Base-by-base conservation (phyloP, 1,140 invertebrate species). In the Drosophila lacertosa region DNA sequence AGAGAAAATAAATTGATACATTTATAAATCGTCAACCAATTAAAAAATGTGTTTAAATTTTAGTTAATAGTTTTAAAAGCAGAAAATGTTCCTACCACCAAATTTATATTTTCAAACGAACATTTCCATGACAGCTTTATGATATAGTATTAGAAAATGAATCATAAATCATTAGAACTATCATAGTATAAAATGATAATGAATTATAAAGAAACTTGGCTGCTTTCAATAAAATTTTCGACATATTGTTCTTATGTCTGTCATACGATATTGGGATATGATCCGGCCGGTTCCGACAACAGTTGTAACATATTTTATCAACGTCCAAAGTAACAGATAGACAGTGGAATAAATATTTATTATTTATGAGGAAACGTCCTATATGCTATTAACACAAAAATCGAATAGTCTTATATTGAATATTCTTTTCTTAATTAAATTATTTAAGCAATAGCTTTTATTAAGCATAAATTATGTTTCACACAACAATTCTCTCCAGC, bases 401-500 rank as follows among this genome's bases (percentile, higher is more conserved):
- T n/a, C 11, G 11, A 33, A 33, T 4, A 35, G 3, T 3, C 3
- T n/a, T 33, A n/a, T 4, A 35, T n/a, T 3, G 9, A 32, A 32
- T 32, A 32, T 32, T 32, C 2, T 35, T 2, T 11, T 33, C 4
- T 4, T 35, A 11, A 13, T 13, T 35, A n/a, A 13, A 13, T 35
- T 35, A 11, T 5, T 11, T 4, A 13, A 13, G n/a, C 9, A 7
- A 7, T 7, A 9, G 26, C 26, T 29, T 29, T 5, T 7, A 9
- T 29, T 29, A 5, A 7, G 26, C 26, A 35, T n/a, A 13, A 35
- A 13, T 35, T 13, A 10, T 4, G 39, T 18, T 16, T 2, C 3
- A 39, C 2, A 15, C 24, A 16, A 16, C 7, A 44, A 45, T 29
- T 54, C 70, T 70, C 70, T 50, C 63, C 74, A n/a, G n/a, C n/a